phyloP scores from a whole-genome alignment of 2,888 invertebrate species.

The Eurois occulta region DNA sequence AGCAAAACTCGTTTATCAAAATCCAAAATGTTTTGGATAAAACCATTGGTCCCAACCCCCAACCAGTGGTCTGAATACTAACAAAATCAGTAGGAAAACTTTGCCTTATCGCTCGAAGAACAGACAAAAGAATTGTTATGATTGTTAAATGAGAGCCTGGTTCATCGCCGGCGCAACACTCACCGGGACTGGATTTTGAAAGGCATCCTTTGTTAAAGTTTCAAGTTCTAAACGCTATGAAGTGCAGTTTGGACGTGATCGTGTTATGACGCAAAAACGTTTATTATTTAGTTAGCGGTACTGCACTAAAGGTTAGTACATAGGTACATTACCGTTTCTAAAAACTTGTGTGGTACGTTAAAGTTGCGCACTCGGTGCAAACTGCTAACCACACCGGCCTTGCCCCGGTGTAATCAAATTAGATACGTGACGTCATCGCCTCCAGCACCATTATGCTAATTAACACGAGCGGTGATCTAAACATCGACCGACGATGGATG shows the following conservation, averaged over 20 bases:
- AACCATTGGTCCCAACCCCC: too few species aligned
- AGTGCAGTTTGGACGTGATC: constrained; percentile 70
- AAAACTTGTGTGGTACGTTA: constrained; percentile 34
- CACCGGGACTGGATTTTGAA: constrained; percentile 73
- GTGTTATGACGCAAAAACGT: constrained; percentile 67
- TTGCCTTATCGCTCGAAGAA: constrained; percentile 56
- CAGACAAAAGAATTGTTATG: constrained; percentile 63
- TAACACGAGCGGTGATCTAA: constrained; percentile 76
- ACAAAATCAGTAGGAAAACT: constrained; percentile 24
- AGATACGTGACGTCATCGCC: constrained; percentile 83
- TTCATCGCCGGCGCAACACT: constrained; percentile 72
- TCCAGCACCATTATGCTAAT: constrained; percentile 82
- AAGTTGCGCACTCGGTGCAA: constrained; percentile 71
- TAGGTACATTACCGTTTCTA: constrained; percentile 33
- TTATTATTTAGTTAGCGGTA: constrained; percentile 57
- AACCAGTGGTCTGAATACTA: neutral
- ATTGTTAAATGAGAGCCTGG: constrained; percentile 71
- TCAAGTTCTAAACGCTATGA: constrained; percentile 73
- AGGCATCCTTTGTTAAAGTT: constrained; percentile 75
- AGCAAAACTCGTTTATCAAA: neutral
- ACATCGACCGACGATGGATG: constrained; percentile 63
- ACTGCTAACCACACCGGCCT: constrained; percentile 83
- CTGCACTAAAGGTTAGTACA: constrained; percentile 37
- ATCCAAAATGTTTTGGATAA: neutral
- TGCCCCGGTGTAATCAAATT: constrained; percentile 86